A percentile compares a stretch with the other conserved stretches of the same genome.
phyloP scores from a whole-genome alignment of 2,888 invertebrate genomes.

The Amblyjoppa fuscipennis region DNA sequence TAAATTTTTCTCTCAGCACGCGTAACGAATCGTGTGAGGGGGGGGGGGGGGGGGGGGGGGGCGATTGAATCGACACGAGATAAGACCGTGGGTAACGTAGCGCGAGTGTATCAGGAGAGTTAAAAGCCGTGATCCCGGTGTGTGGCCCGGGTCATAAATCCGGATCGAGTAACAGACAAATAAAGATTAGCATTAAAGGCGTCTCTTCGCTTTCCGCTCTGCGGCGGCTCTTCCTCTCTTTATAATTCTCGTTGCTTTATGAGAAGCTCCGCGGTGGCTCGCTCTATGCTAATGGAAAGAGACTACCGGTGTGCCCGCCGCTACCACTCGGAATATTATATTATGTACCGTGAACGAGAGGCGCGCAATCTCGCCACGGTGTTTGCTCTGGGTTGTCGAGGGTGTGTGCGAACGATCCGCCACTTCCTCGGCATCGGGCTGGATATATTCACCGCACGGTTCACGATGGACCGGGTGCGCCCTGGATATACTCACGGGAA shows the following conservation, averaged over 20 bases:
- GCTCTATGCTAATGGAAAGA: slow-evolving; percentile 66
- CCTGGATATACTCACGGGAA: slow-evolving; percentile 16
- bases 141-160: slow-evolving; percentile 66
- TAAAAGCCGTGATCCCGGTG: slow-evolving; percentile 57
- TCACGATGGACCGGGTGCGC: slow-evolving; percentile 23
- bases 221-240: slow-evolving; percentile 19
- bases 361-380: slow-evolving; percentile 6
- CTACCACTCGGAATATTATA: slow-evolving; percentile 61
- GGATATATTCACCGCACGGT: slow-evolving; percentile 52
- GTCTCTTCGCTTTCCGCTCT: slow-evolving; percentile 43
- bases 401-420: background rate
- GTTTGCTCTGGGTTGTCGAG: slow-evolving; percentile 31
- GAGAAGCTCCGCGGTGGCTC: slow-evolving; percentile 31
- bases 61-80: slow-evolving; percentile 57
- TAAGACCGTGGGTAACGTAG: slow-evolving; percentile 36
- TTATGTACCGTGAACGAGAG: slow-evolving; percentile 42
- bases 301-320: slow-evolving; percentile 58
- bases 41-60: slow-evolving; percentile 10
- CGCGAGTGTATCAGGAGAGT: slow-evolving; percentile 11
- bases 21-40: slow-evolving; percentile 46
- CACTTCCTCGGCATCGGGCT: slow-evolving; percentile 29
- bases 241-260: slow-evolving; percentile 5
- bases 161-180: slow-evolving; percentile 68
- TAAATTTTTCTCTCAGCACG: slow-evolving; percentile 42
- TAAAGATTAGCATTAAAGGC: slow-evolving; percentile 66